Evolutionary conservation across 2,797 vertebrate genomes (phyloP).

Genomic region (Mionectes olivaceus): DNA sequence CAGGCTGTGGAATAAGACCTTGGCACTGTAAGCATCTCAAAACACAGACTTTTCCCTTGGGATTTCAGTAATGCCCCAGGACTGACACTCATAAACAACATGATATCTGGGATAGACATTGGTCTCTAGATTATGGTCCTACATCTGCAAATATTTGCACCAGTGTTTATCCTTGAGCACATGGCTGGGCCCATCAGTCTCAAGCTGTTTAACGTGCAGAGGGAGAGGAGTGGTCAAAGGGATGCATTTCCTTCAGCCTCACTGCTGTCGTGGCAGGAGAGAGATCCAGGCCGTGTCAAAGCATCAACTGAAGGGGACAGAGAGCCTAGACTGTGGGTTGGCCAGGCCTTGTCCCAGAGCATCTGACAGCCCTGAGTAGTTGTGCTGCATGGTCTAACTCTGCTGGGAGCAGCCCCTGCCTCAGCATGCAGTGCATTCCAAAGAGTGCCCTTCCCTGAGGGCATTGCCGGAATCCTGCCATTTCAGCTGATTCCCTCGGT

Average conservation of each 20-base stretch:
- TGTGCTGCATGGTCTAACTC: neutral
- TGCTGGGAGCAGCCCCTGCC: neutral
- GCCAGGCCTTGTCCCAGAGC: neutral
- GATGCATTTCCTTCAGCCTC: neutral
- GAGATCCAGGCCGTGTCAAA: neutral
- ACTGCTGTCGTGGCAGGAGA: neutral
- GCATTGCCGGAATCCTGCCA: neutral
- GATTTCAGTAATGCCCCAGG: neutral
- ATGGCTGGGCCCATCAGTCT: neutral
- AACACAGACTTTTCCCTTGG: neutral
- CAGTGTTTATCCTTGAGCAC: neutral
- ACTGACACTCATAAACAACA: slow-evolving; percentile 8
- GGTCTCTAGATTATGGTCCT: neutral
- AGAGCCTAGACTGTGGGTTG: neutral
- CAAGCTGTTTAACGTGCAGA: neutral
- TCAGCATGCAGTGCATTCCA: neutral
- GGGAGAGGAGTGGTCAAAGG: neutral
- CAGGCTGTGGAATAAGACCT: neutral
- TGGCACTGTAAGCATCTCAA: neutral
- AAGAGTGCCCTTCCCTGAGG: neutral
- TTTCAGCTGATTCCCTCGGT: neutral
- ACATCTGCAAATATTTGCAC: slow-evolving; percentile 10
- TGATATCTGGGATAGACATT: neutral
- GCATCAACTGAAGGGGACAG: neutral
- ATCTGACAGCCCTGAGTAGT: neutral